A percentile compares a stretch with the other conserved stretches of the same genome.
Conservation (phyloP, 2,797 vertebrate species). For the Notamacropus eugenii region DNA sequence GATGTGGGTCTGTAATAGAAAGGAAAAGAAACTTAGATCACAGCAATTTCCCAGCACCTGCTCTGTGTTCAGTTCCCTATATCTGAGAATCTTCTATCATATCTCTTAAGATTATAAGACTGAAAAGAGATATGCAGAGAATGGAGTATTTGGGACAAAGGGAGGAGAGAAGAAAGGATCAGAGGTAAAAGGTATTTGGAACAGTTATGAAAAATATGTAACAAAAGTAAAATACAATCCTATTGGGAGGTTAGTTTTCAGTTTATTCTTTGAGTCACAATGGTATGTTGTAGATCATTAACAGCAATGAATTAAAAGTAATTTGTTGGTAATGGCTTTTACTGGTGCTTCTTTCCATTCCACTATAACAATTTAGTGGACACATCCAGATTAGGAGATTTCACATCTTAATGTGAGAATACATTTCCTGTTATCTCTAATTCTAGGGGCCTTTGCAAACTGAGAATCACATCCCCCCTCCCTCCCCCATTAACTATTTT, state of each 20-base stretch:
- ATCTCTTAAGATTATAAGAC: slow-evolving; percentile 69
- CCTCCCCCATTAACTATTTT: background rate
- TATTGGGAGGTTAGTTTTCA: background rate
- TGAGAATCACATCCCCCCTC: background rate
- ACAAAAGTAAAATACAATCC: background rate
- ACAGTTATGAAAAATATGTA: background rate
- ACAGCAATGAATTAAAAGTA: background rate
- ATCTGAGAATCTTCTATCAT: slow-evolving; percentile 49
- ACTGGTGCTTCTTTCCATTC: background rate
- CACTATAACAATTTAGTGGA: background rate
- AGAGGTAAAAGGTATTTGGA: background rate
- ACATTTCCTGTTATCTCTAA: background rate
- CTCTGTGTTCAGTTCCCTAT: slow-evolving; percentile 63
- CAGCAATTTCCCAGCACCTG: slow-evolving; percentile 73
- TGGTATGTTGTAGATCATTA: background rate
- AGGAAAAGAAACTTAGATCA: slow-evolving; percentile 66
- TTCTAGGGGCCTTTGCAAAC: background rate
- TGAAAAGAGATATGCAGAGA: slow-evolving; percentile 30
- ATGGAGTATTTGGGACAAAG: background rate
- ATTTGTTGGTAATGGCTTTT: background rate
- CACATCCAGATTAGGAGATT: background rate
- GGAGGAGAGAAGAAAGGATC: background rate
- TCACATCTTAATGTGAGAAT: background rate
- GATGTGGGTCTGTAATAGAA: slow-evolving; percentile 70
- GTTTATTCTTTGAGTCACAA: background rate